phyloP scores from a whole-genome alignment of 2,888 invertebrate species.

The Chamaedrilus cognettii region DNA sequence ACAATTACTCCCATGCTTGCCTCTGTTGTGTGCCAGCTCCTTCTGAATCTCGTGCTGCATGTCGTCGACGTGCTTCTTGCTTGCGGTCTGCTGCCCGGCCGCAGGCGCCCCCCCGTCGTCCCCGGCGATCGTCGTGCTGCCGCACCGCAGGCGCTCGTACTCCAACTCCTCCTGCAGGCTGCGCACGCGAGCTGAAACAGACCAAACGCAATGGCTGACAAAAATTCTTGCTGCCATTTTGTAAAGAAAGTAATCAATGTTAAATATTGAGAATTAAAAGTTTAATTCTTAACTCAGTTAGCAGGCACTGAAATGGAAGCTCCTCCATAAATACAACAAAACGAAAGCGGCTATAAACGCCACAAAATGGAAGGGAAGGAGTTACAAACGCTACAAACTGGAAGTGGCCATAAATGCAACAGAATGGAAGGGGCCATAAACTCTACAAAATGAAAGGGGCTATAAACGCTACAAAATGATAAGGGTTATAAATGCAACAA shows the following conservation, averaged over 20 bases:
- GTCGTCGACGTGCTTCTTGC: conserved; percentile 16
- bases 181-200: conserved; percentile 41
- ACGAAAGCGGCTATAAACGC: neutral
- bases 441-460: neutral
- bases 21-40: conserved; percentile 33
- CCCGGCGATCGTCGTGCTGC: neutral
- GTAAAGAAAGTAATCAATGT: no score
- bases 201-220: no score
- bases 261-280: no score
- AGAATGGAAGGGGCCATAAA: neutral
- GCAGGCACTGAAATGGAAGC: no score
- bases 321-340: neutral
- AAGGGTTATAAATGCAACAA: neutral
- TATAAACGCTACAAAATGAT: neutral
- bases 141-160: conserved; percentile 10
- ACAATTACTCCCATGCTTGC: no score
- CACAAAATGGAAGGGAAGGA: neutral
- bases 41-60: conserved; percentile 27
- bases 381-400: neutral
- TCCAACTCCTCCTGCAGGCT: conserved; percentile 45
- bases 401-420: neutral
- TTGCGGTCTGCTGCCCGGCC: neutral
- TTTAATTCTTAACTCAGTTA: no score
- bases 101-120: neutral
- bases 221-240: no score